Evolutionary conservation across 2,797 vertebrate genomes (phyloP), one percentile per base, ranked within the genome.

Genomic region (Liasis olivaceus): DNA sequence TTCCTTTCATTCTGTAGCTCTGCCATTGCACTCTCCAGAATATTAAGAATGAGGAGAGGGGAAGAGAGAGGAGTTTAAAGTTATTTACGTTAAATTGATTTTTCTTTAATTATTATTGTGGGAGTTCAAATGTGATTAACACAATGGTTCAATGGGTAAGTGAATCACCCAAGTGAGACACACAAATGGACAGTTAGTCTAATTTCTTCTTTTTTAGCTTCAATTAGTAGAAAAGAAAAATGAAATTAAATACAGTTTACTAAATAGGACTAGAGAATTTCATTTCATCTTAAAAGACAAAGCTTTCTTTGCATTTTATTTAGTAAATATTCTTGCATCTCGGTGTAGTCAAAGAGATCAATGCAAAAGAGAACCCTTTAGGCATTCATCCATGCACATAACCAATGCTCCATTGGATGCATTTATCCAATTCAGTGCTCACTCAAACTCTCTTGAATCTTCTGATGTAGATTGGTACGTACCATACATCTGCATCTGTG

Each of bases 41-140:
- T 96, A 96, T 90, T 11, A 51, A 95, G 90, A 87, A 69, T 12
- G 77, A n/a, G 88, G 93, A 86, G 54, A 93, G 11, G 42, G 17
- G 28, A 36, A 62, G 3, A 81, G 24, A 89, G 95, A 86, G 56
- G 93, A 93, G 85, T 93, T 88, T 90, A 86, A 95, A 95, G 95
- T 95, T 96, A 92, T 94, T 96, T 94, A 93, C 96, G 95, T 95
- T 96, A 95, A 95, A 96, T 92, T 91, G 92, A 96, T 97, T 96
- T 97, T 91, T 95, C 84, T 95, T 95, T 94, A 90, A 66, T 93
- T 97, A 97, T 96, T 96, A 89, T 95, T 92, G 95, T 89, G 60
- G 92, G 93, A 96, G 58, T 93, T 93, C 66, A 91, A 96, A 97
- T 90, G 94, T 77, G 95, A 93, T 60, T 92, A 95, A 95, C 89